Evolutionary conservation across 2,797 vertebrate genomes (phyloP), one percentile per base, ranked within the genome.

Genomic region (Sebastolobus altivelis): DNA sequence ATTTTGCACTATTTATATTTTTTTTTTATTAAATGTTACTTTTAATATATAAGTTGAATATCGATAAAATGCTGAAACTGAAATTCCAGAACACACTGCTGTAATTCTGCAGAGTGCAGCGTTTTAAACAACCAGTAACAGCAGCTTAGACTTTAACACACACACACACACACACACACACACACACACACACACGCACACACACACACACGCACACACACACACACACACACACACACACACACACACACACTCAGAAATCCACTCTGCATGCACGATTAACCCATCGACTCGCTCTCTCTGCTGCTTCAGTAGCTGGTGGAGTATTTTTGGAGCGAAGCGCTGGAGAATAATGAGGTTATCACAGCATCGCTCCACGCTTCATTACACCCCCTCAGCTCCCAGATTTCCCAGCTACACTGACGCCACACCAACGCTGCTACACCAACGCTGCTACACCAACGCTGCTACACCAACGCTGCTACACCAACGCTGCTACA

Each of bases 261-360:
- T 33, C 3, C 58, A 43, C 73, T 74, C 63, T 75, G 63, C 77
- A 86, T 79, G 82, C 81, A 76, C 75, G 63, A 87, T 86, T 79
- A 80, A 73, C 74, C 71, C 77, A n/a, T 71, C 37, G 65, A 77
- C 77, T 65, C 60, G 4, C 37, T 40, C 75, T 78, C 88, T 54
- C 80, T 38, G 75, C 84, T 76, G 72, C 83, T 59, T 74, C 83
- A 66, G 78, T 68, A 20, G 52, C 77, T 49, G 70, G 29, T 82
- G 72, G 78, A 79, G 69, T 40, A 29, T 66, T 75, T 60, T 29
- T 35, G 46, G 29, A 80, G 58, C 4, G 40, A 81, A 40, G 63
- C 27, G 37, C 10, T 54, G 72, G 62, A 88, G 82, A 88, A 84
- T 89, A 90, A 90, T 90, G 82, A 89, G 88, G 82, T 82, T 80